Evolutionary conservation across 2,888 invertebrate species (phyloP), one percentile per base, ranked within the genome.

Genomic region (Hypomecis atomaria): DNA sequence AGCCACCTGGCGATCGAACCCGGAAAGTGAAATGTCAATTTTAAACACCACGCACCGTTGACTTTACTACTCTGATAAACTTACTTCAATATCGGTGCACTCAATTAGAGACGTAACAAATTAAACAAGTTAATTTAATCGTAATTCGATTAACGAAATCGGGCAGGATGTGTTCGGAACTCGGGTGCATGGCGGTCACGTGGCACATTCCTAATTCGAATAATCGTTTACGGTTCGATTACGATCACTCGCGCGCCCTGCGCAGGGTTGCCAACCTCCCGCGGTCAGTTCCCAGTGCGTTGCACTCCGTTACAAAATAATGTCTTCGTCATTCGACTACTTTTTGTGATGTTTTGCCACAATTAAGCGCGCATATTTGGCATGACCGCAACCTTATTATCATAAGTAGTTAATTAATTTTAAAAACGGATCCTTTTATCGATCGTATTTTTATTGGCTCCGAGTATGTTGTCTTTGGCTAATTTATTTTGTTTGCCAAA

Each of bases 251-350:
- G 78, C 74, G 76, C 79, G 77, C 75, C 78, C 81, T 77, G 67
- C 71, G 70, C 74, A 73, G 84, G 78, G 83, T 82, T 85, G 84
- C 84, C 85, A 86, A 80, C 85, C 85, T 84, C 80, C 77, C 73
- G 79, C 83, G 84, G 85, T 86, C 87, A 87, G 82, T 81, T 83
- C 83, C 82, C 84, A 84, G 88, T 82, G 77, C 89, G 78, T 86
- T 89, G 90, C 89, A 87, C 90, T 86, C 86, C 56, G 84, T 87
- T 86, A 88, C 88, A 84, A 89, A 88, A 90, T 87, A 89, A 85
- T 81, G 81, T 80, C 80, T 83, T 84, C 84, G 84, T 85, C 86
- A 87, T 85, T 80, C 78, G 76, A 78, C 79, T 69, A 77, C 77
- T 84, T 87, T 87, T 89, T 88, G 78, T 80, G 65, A 72, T 78